Evolutionary conservation across 2,797 vertebrate genomes (phyloP), one percentile per base, ranked within the genome.

Genomic region (Falco berigora): DNA sequence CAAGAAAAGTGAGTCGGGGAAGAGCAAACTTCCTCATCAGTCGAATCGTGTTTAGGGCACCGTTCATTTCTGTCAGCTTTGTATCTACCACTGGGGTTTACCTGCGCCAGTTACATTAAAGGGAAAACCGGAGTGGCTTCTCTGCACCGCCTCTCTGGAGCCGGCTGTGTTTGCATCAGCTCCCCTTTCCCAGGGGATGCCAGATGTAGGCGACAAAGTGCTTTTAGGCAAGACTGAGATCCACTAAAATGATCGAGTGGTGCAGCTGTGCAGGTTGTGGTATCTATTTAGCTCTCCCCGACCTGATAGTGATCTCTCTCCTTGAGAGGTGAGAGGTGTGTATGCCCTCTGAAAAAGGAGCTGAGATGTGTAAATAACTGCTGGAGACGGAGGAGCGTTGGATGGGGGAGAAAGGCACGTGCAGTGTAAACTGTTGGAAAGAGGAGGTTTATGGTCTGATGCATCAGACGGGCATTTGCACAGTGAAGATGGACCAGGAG

Each of bases 81-180:
- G 3, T 28, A 5, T 46, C 67, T 64, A 14, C 81, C 71, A 9
- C 58, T 27, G 81, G 77, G 71, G 32, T 84, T 90, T 34, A 63
- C 78, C 92, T 75, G 67, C 4, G 4, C 47, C 27, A 23, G 72
- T 46, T 52, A 13, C 44, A 12, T 9, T 1, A 1, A 36, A 47
- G 30, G 23, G 5, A 38, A 30, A 46, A 27, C 6, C 0, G 0
- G 4, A 64, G 44, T 3, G 1, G 10, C 6, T 50, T 12, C 16
- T 27, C 69, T 67, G 18, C 27, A 8, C 22, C 12, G 30, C 5
- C 27, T 23, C 20, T 38, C 74, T 8, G 5, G 47, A 71, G 66
- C 89, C 77, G 47, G 18, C 36, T 27, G 12, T 14, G 23, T 12
- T 86, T 86, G 8, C 63, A 44, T 19, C 30, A 25, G 64, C 52